Percentiles rank a stretch among this genome's conserved stretches.
Conservation (phyloP, 2,797 vertebrate genomes). For the Alectoris magna region DNA sequence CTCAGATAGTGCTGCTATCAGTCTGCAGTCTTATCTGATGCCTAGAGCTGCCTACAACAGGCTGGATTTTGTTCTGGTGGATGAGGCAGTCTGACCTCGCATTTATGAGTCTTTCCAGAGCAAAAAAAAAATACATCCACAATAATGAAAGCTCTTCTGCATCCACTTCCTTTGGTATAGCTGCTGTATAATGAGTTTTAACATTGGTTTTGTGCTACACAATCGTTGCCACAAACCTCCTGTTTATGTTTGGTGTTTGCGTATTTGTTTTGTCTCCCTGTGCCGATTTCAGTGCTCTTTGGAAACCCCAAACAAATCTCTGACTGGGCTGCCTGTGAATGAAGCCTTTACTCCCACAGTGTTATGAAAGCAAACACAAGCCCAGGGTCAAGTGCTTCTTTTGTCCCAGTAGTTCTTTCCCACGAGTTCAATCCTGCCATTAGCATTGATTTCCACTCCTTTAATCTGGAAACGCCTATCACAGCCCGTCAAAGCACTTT, state of each 20-base stretch:
- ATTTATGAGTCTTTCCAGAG: slow-evolving; percentile 39
- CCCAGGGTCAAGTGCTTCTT: slow-evolving; percentile 93
- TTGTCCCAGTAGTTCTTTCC: slow-evolving; percentile 91
- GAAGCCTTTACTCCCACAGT: slow-evolving; percentile 85
- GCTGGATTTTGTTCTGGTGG: background rate
- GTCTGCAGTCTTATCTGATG: background rate
- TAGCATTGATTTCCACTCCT: slow-evolving; percentile 89
- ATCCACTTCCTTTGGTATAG: slow-evolving; percentile 65
- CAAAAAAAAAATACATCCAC: slow-evolving; percentile 53
- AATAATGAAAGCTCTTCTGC: slow-evolving; percentile 54
- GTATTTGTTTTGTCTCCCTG: slow-evolving; percentile 86
- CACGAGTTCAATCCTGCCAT: slow-evolving; percentile 91
- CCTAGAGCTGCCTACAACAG: background rate
- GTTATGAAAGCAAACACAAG: slow-evolving; percentile 95
- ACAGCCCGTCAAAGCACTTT: slow-evolving; percentile 79
- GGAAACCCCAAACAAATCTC: slow-evolving; percentile 88
- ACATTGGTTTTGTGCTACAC: slow-evolving; percentile 52
- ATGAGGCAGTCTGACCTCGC: background rate
- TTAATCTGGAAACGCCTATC: slow-evolving; percentile 82
- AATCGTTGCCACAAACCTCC: slow-evolving; percentile 76
- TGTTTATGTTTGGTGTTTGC: slow-evolving; percentile 83
- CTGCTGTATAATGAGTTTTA: slow-evolving; percentile 55
- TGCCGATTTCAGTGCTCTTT: slow-evolving; percentile 82
- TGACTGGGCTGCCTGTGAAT: slow-evolving; percentile 85
- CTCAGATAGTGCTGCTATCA: background rate